Base-by-base conservation (phyloP, 2,113 vertebrate species). In the Onychostoma macrolepis region DNA sequence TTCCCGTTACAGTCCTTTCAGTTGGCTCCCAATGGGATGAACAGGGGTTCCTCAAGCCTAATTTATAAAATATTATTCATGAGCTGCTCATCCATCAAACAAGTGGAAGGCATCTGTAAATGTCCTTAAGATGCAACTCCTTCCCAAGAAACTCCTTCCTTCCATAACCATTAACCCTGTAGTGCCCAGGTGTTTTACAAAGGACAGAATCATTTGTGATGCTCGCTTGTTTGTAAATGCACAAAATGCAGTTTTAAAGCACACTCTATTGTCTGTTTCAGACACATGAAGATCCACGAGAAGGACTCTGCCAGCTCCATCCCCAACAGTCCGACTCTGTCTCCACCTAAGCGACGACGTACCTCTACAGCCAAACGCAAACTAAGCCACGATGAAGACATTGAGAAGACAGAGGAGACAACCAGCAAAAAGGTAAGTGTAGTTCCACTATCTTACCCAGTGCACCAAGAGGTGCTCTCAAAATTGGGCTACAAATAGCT, bases 271-370 rank as follows among this genome's bases (percentile, higher is more conserved):
- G 82, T 87, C 88, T 53, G 88, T 88, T 90, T 2, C 90, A 99
- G 98, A 91, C 98, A 99, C 82, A 99, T 99, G 98, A 99, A 99
- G 95, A 99, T 99, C 89, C 98, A 99, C 0, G 97, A 98, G 90
- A 99, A 99, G 93, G 98, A 99, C 91, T 96, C 97, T 0, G 95
- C 93, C 87, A 94, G 94, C 24, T 83, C 95, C 4, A 80, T 94
- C 0, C 92, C 94, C 10, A 87, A 95, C 79, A 96, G 96, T 17
- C 98, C 83, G 4, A 84, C 97, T 6, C 96, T 96, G 0, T 97
- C 97, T 1, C 97, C 97, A 0, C 94, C 94, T 90, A 99, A 99
- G 86, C 95, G 98, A 21, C 94, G 97, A 88, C 94, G 98, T 24
- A 92, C 96, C 0, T 95, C 97, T 24, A 93, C 96, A 21, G 43